Evolutionary conservation across 2,113 vertebrate species (phyloP), one percentile per base, ranked within the genome.

Genomic region (Chinchilla lanigera): DNA sequence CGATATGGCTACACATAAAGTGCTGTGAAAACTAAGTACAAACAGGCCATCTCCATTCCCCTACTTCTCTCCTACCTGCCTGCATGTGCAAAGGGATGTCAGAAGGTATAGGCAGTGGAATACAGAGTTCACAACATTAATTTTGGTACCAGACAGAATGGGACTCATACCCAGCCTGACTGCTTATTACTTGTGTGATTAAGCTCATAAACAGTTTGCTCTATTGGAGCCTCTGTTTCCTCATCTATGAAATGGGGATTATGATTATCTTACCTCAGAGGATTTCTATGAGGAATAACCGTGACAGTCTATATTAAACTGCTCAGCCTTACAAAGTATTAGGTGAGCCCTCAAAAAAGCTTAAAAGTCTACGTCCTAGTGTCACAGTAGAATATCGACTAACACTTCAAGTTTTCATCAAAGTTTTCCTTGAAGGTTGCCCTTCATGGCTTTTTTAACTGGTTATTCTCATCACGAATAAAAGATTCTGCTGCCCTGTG

Each of bases 401-500:
- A 73, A 78, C 3, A 9, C 83, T 88, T 95, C 63, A 96, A 78
- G 63, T 97, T 75, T 65, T 60, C 26, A 75, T 22, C 8, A 67
- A 69, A 26, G 1, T 50, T 92, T 95, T 80, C 44, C 65, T 86
- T 83, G 22, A 80, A 86, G 63, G 14, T 60, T 87, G 85, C 82
- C 71, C 89, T 92, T 92, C 71, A 17, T 90, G 81, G 50, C 65
- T 90, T 95, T 90, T 85, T 78, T 82, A n/a, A 67, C 61, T 12
- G 44, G 24, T 86, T 95, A 75, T 89, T 96, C 60, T 69, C 71
- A 95, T 82, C 93, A 83, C 12, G 7, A 91, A 77, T 81, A 86
- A 71, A 86, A 71, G 47, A 75, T n/a, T 86, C 65, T 58, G 12
- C 13, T 89, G 44, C 44, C 44, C 85, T 44, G 7, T 92, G 87